Conservation (phyloP, 2,797 vertebrate species). For the Valencia hispanica region DNA sequence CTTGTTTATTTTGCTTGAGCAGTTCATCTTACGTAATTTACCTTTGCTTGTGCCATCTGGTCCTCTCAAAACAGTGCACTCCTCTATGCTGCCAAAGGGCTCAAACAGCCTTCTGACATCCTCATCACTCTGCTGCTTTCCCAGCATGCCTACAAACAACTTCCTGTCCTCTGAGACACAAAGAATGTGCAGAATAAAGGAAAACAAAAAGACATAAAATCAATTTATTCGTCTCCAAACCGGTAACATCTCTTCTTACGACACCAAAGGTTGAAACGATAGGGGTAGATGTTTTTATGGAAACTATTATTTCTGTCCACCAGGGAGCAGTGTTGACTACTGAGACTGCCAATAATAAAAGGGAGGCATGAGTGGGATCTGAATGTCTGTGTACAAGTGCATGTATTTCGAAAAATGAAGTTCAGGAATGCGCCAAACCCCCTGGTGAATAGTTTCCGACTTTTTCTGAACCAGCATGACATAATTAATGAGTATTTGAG, state of each 20-base stretch:
- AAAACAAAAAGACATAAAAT: conserved; percentile 21
- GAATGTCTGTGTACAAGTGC: conserved; percentile 14
- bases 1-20: background rate
- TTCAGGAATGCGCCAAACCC: conserved; percentile 26
- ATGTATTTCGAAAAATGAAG: conserved; percentile 20
- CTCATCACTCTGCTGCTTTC: conserved; percentile 94
- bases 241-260: conserved; percentile 6
- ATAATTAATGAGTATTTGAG: background rate
- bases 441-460: conserved; percentile 34
- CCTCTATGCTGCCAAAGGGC: conserved; percentile 91
- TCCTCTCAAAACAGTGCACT: conserved; percentile 92
- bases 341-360: conserved; percentile 4
- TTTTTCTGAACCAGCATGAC: conserved; percentile 31
- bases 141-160: conserved; percentile 94
- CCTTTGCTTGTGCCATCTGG: conserved; percentile 96
- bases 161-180: conserved; percentile 88
- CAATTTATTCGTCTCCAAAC: background rate
- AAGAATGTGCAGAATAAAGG: conserved; percentile 19
- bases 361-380: conserved; percentile 6
- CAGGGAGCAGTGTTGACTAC: conserved; percentile 68
- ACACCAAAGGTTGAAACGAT: background rate
- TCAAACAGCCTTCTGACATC: conserved; percentile 93
- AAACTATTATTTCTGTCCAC: conserved; percentile 54
- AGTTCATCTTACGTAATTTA: conserved; percentile 45
- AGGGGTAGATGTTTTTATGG: background rate